These are phyloP conservation scores for Daphoenositta chrysoptera DNA, from an alignment of 2,113 vertebrate species.

Conservation along the genomic window DNA sequence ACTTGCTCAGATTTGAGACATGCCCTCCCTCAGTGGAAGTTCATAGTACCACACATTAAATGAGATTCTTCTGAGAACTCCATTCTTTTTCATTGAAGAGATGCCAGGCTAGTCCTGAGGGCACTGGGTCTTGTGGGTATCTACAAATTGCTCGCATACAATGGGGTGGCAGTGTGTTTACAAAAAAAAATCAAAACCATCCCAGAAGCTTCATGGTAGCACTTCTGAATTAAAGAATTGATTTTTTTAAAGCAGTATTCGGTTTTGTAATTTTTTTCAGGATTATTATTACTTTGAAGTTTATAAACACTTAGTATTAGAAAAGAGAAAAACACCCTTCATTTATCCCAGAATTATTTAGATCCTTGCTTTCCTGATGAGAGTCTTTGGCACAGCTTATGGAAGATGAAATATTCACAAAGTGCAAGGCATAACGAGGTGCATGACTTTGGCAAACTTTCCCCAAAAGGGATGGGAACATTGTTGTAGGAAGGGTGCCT, in stretches of 20 bases:
- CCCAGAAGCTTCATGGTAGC: not conserved
- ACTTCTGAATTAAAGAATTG: not conserved
- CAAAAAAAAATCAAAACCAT: not conserved
- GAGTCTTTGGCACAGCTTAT: not conserved
- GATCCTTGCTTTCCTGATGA: not conserved
- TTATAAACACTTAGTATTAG: not conserved
- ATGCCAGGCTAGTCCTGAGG: not conserved
- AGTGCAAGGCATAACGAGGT: not conserved
- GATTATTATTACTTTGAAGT: not conserved
- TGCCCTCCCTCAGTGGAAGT: not conserved
- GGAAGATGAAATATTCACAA: slow-evolving; percentile 3
- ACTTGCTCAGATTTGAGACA: not conserved
- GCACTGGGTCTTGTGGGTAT: not conserved
- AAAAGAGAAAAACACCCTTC: not conserved
- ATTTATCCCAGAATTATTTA: not conserved
- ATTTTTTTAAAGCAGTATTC: not conserved
- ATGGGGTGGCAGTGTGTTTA: not conserved
- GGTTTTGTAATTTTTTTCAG: not conserved
- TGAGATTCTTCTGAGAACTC: not conserved
- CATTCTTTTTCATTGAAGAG: not conserved
- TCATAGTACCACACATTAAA: not conserved
- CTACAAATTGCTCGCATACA: not conserved
- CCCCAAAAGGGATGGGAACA: not conserved
- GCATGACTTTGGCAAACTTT: not conserved
- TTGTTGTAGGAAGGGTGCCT: not conserved